Conservation (phyloP, 2,113 vertebrate species). For the Passer domesticus region DNA sequence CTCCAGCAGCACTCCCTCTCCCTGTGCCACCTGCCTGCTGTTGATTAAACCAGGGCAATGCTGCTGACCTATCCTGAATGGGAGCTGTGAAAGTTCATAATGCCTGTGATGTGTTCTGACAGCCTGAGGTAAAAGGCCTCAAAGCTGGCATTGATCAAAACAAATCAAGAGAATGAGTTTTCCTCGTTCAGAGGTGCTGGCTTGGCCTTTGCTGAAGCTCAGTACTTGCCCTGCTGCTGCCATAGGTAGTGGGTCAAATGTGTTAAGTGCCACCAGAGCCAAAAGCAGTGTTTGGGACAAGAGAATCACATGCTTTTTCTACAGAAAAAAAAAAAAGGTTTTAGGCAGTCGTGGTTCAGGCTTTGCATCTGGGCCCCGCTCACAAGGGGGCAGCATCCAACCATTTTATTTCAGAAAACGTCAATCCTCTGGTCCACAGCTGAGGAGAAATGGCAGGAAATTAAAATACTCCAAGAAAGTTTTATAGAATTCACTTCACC, state of each 20-base stretch:
- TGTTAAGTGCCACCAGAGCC: neutral
- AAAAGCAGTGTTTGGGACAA: neutral
- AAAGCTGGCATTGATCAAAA: neutral
- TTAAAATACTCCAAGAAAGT: neutral
- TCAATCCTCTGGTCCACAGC: neutral
- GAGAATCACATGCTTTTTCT: neutral
- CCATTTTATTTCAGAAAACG: neutral
- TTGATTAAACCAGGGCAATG: neutral
- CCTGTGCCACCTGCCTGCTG: neutral
- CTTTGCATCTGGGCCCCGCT: neutral
- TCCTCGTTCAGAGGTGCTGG: neutral
- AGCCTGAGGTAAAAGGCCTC: neutral
- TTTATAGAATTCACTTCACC: neutral
- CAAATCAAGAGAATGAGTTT: neutral
- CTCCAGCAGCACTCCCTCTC: fast-evolving
- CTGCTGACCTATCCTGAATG: neutral
- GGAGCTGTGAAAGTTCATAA: neutral
- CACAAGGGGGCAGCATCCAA: constrained; percentile 40
- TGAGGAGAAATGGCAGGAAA: neutral
- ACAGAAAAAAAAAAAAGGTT: fast-evolving
- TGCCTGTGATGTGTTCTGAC: neutral
- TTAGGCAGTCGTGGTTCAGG: neutral
- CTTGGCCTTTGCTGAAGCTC: neutral
- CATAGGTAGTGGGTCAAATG: fast-evolving
- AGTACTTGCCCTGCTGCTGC: neutral